Base-by-base conservation (phyloP, 23 tunicate species). In the Pegea sp. region DNA sequence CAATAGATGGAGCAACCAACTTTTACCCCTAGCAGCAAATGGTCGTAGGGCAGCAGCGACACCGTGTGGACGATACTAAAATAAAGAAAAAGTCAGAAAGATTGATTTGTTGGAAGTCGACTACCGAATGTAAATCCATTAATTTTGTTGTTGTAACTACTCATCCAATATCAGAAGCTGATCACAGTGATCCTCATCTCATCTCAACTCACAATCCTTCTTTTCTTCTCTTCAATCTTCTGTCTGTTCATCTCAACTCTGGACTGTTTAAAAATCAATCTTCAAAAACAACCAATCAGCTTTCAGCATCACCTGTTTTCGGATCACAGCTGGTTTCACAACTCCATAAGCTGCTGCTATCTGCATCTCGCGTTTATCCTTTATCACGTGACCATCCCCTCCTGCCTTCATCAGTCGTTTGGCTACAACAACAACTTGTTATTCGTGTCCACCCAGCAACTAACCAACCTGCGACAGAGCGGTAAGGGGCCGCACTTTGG, bases 11-110 rank as follows among this genome's bases (percentile, higher is more conserved):
- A n/a, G n/a, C n/a, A 48, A 4, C 2, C 3, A 5, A 72, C 80
- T 67, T 64, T 38, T 64, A 30, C 59, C 57, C n/a, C 42, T 30
- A 21, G 68, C 77, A 25, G 69, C 19, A 58, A 54, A 78, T 11
- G 92, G 92, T 44, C 46, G 58, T 25, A 78, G 59, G 2, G 92
- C 92, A 31, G 68, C 92, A 26, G 77, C 77, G 21, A 78, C 92
- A 7, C 92, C 92, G 5, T 43, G 34, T 1, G 59, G 58, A 44
- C 33, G n/a, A n/a, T n/a, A n/a, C n/a, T n/a, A n/a, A n/a, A n/a
- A n/a, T n/a, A n/a, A n/a, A n/a, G n/a, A n/a, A n/a, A n/a, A n/a
- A n/a, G n/a, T n/a, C n/a, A n/a, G n/a, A n/a, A n/a, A n/a, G n/a
- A n/a, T n/a, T n/a, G n/a, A n/a, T n/a, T n/a, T n/a, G n/a, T n/a